Percentiles rank a stretch among this genome's conserved stretches.
Conservation (phyloP, 1,140 invertebrate species). For the Bombus huntii region DNA sequence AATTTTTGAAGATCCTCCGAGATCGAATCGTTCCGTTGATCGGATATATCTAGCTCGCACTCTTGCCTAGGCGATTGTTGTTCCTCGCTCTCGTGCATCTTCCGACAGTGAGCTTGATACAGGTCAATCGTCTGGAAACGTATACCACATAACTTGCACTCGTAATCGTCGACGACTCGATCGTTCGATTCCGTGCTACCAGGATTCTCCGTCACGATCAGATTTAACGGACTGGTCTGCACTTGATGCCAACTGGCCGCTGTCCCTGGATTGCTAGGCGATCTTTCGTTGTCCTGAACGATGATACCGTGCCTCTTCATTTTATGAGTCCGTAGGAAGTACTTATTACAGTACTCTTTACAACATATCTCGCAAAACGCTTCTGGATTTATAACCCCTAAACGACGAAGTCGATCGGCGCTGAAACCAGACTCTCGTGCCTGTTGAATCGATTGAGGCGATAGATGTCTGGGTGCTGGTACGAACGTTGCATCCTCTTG, state of each 20-base stretch:
- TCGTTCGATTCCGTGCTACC: conserved; percentile 74
- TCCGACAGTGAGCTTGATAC: conserved; percentile 82
- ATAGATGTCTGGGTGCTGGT: conserved; percentile 84
- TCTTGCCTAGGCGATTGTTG: conserved; percentile 76
- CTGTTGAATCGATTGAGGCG: conserved; percentile 85
- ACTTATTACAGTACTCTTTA: conserved; percentile 98
- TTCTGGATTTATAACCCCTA: conserved; percentile 93
- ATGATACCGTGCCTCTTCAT: conserved; percentile 90
- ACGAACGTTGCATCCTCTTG: conserved; percentile 84
- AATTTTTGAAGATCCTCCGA: conserved; percentile 93
- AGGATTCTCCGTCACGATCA: conserved; percentile 84
- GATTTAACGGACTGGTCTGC: conserved; percentile 85
- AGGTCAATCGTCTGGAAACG: conserved; percentile 84
- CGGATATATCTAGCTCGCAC: conserved; percentile 59
- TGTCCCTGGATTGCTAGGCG: conserved; percentile 76
- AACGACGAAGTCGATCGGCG: conserved; percentile 87
- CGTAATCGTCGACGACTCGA: conserved; percentile 76
- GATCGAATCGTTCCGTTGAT: conserved; percentile 83
- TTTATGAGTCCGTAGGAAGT: conserved; percentile 96
- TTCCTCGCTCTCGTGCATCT: conserved; percentile 79
- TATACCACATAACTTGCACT: conserved; percentile 84
- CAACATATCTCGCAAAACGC: conserved; percentile 97
- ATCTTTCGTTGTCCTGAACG: conserved; percentile 83
- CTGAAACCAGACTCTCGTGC: conserved; percentile 86
- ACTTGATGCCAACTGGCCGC: conserved; percentile 82